Evolutionary conservation across 2,888 invertebrate species (phyloP).

Genomic region (Drosophila maculinotata): DNA sequence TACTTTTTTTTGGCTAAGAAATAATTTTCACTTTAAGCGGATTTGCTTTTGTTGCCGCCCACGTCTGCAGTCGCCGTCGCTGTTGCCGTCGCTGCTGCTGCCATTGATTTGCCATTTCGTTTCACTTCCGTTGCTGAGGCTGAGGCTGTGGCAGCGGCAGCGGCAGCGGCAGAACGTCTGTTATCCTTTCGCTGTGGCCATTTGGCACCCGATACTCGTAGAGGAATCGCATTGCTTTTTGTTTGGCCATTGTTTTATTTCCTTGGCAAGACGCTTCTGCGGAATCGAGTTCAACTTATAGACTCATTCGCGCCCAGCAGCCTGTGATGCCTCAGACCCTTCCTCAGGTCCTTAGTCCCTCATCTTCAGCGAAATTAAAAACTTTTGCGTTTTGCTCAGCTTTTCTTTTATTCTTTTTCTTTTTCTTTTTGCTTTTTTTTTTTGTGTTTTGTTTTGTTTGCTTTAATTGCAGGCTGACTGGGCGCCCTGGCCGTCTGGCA

Average conservation of each 20-base stretch:
- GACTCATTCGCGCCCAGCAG: constrained; percentile 77
- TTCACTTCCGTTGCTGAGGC: constrained; percentile 62
- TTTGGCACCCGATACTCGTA: constrained; percentile 66
- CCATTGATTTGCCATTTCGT: constrained; percentile 76
- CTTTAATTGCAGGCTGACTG: constrained; percentile 56
- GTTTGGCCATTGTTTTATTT: constrained; percentile 65
- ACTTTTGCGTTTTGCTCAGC: constrained; percentile 58
- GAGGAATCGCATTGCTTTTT: constrained; percentile 48
- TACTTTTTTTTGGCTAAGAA: constrained; percentile 52
- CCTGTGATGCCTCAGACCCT: constrained; percentile 56
- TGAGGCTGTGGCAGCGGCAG: too few relatives aligned
- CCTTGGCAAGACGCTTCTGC: constrained; percentile 55
- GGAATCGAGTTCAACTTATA: constrained; percentile 66
- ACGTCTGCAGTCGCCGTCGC: constrained; percentile 21
- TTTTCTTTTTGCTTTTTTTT: constrained; percentile 4
- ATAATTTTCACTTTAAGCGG: constrained; percentile 84
- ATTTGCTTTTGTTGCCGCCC: constrained; percentile 65
- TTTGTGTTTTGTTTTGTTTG: constrained; percentile 42
- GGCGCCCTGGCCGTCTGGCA: constrained; percentile 33
- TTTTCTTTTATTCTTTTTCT: constrained; percentile 30
- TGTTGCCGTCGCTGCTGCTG: constrained; percentile 13
- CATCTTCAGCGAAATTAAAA: constrained; percentile 66
- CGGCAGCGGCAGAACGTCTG: constrained; percentile 31
- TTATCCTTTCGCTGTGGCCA: constrained; percentile 64
- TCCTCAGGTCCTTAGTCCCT: constrained; percentile 2